Conservation (phyloP, 2,797 vertebrate genomes). For the Cheirogaleus major region DNA sequence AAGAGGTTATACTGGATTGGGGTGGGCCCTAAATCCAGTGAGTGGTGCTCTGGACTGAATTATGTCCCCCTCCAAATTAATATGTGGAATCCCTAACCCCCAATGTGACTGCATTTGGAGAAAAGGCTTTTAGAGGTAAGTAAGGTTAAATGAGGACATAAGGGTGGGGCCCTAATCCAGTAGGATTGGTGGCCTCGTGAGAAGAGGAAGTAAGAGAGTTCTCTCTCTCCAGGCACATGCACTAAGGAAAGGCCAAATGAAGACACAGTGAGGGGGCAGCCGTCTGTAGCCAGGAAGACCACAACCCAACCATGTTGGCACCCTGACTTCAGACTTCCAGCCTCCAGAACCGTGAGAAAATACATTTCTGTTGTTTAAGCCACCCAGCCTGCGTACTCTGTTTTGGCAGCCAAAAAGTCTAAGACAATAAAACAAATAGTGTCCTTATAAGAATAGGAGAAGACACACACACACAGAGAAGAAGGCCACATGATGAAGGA, state of each 20-base stretch:
- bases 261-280: not conserved
- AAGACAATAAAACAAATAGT: not conserved
- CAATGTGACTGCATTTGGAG: not conserved
- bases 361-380: not conserved
- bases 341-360: not conserved
- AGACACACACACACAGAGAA: not conserved
- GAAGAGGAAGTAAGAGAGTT: not conserved
- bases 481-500: rapidly evolving
- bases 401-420: not conserved
- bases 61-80: not conserved
- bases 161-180: not conserved
- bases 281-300: not conserved
- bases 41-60: not conserved
- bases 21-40: too few species aligned
- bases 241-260: rapidly evolving
- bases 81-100: not conserved
- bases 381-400: not conserved
- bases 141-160: not conserved
- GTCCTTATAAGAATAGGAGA: not conserved
- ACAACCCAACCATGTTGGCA: not conserved
- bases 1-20: not conserved
- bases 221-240: not conserved
- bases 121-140: not conserved
- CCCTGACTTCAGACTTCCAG: not conserved
- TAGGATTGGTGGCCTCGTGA: not conserved